Conservation (phyloP, 1,140 invertebrate species). For the Drosophila paulistorum region DNA sequence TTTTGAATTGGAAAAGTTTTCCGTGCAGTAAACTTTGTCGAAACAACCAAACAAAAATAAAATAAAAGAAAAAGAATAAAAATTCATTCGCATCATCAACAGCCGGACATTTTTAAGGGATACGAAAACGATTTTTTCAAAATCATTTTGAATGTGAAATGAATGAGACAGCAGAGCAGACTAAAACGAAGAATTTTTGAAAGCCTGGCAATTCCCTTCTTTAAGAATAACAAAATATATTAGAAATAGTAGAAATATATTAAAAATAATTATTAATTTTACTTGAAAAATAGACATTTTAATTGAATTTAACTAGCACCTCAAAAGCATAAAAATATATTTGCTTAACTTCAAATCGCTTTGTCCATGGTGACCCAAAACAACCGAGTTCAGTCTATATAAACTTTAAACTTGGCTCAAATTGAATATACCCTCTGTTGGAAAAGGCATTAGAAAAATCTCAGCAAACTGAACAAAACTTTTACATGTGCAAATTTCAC, state of each 20-base stretch:
- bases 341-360: no score
- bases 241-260: no score
- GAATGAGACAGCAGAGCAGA: not conserved
- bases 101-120: conserved; percentile 30
- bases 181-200: not conserved
- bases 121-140: conserved; percentile 51
- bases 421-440: not conserved
- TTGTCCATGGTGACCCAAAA: no score
- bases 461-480: conserved; percentile 35
- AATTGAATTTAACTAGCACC: no score
- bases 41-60: conserved; percentile 23
- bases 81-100: conserved; percentile 52
- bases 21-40: conserved; percentile 49
- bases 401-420: not conserved
- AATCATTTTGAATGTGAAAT: conserved; percentile 36
- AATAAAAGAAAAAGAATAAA: conserved; percentile 16
- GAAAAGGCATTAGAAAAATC: not conserved
- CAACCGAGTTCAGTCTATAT: no score
- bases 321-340: no score
- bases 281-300: no score
- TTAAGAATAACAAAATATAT: no score
- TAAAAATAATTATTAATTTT: no score
- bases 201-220: not conserved
- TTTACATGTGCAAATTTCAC: conserved; percentile 64
- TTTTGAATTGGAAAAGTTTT: conserved; percentile 70